Evolutionary conservation across 1,140 invertebrate species (phyloP).

Genomic region (Uloborus diversus): DNA sequence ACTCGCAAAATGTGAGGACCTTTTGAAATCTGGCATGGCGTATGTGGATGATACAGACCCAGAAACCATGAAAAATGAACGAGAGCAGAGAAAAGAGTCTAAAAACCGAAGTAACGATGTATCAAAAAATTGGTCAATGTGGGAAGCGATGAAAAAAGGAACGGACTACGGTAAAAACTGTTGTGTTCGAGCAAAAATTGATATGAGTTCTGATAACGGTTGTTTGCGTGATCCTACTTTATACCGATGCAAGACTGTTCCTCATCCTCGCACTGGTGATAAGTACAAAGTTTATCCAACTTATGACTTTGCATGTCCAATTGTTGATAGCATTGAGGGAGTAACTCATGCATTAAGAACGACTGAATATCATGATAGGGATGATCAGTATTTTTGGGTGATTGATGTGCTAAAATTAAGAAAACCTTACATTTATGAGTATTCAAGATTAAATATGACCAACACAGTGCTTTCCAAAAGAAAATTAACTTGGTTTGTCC

Average conservation of each 20-base stretch:
- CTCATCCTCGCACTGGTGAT: conserved; percentile 89
- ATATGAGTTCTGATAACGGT: conserved; percentile 96
- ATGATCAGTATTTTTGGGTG: conserved; percentile 98
- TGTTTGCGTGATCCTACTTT: conserved; percentile 99
- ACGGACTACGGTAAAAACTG: conserved; percentile 80
- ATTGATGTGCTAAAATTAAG: conserved; percentile 85
- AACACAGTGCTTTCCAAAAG: conserved; percentile 97
- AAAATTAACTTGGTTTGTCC: conserved; percentile 97
- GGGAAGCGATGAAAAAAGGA: conserved; percentile 96
- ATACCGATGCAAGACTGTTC: conserved; percentile 96
- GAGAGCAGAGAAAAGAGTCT: conserved; percentile 89
- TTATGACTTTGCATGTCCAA: conserved; percentile 99
- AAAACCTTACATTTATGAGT: conserved; percentile 95
- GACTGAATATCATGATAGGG: conserved; percentile 98
- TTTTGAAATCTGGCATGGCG: conserved; percentile 88
- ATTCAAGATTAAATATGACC: conserved; percentile 94
- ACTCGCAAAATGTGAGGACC: conserved; percentile 84
- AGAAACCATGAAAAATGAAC: conserved; percentile 92
- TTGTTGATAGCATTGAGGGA: conserved; percentile 96
- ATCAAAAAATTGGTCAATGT: conserved; percentile 86
- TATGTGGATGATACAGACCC: conserved; percentile 97
- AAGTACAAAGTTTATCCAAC: conserved; percentile 99
- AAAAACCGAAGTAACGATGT: conserved; percentile 84
- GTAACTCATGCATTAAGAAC: conserved; percentile 97
- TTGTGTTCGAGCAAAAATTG: conserved; percentile 96